These are phyloP conservation scores for Saccopteryx leptura DNA, from an alignment of 2,113 vertebrate species.

Conservation along the genomic window DNA sequence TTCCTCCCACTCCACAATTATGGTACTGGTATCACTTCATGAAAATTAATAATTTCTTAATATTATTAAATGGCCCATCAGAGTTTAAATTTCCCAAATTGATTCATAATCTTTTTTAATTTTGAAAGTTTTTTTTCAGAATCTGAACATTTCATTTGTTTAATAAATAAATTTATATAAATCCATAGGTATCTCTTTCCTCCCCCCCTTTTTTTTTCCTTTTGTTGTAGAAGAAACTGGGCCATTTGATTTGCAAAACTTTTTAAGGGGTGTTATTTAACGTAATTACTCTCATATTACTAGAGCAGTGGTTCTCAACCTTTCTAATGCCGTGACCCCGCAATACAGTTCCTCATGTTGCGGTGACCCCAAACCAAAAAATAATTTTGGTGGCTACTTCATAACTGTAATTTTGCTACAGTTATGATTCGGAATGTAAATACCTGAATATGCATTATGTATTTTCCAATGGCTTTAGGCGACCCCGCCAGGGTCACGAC, in stretches of 20 bases:
- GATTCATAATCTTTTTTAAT: neutral
- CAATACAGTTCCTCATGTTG: too few species aligned
- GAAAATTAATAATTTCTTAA: neutral
- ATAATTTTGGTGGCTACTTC: too few species aligned
- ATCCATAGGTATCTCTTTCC: neutral
- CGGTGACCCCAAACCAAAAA: too few species aligned
- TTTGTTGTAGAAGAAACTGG: neutral
- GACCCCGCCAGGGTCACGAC: too few species aligned
- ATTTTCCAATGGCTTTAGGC: too few species aligned
- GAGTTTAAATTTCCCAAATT: neutral
- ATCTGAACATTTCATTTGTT: neutral
- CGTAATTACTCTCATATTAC: neutral
- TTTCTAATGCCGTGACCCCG: too few species aligned
- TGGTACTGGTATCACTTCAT: neutral
- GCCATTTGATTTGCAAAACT: neutral
- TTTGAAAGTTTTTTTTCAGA: neutral
- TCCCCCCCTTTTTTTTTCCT: neutral
- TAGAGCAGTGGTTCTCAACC: too few species aligned
- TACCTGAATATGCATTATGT: too few species aligned
- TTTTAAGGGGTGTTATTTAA: neutral
- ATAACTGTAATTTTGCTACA: too few species aligned
- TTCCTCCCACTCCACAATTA: neutral
- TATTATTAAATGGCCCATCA: neutral
- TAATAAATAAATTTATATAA: neutral
- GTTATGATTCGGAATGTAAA: too few species aligned